Evolutionary conservation across 2,113 vertebrate genomes (phyloP).

Genomic region (Actenoides hombroni): DNA sequence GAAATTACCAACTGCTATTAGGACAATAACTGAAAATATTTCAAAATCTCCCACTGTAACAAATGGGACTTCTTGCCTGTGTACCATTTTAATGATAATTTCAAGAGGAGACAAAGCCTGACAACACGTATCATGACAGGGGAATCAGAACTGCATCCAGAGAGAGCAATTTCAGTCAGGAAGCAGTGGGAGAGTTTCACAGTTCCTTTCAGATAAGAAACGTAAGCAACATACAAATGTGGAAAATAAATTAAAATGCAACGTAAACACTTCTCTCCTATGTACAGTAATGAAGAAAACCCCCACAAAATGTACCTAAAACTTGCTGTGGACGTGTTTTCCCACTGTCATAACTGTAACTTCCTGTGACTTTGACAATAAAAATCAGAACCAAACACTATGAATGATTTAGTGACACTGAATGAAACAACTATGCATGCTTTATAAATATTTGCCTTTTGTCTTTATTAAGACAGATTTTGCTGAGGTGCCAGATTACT

Average conservation of each 20-base stretch:
- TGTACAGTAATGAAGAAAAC: background rate
- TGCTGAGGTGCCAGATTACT: background rate
- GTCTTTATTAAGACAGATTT: background rate
- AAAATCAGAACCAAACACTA: background rate
- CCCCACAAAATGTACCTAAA: background rate
- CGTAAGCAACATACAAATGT: background rate
- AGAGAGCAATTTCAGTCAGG: constrained; percentile 12
- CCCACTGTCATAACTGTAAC: background rate
- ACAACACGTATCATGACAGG: background rate
- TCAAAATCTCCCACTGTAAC: background rate
- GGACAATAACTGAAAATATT: constrained; percentile 21
- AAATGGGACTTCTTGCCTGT: background rate
- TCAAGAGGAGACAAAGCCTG: background rate
- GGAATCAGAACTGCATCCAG: constrained; percentile 13
- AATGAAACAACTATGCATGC: background rate
- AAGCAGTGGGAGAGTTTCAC: constrained; percentile 22
- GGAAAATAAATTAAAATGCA: constrained; percentile 7
- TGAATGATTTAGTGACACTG: background rate
- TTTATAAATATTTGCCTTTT: constrained; percentile 16
- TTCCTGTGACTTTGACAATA: background rate
- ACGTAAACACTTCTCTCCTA: background rate
- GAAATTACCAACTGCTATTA: constrained; percentile 11
- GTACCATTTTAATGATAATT: constrained; percentile 19
- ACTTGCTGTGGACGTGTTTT: background rate
- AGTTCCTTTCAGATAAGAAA: constrained; percentile 13